Conservation (phyloP, 1,140 invertebrate genomes). For the Stegodyphus mimosarum region DNA sequence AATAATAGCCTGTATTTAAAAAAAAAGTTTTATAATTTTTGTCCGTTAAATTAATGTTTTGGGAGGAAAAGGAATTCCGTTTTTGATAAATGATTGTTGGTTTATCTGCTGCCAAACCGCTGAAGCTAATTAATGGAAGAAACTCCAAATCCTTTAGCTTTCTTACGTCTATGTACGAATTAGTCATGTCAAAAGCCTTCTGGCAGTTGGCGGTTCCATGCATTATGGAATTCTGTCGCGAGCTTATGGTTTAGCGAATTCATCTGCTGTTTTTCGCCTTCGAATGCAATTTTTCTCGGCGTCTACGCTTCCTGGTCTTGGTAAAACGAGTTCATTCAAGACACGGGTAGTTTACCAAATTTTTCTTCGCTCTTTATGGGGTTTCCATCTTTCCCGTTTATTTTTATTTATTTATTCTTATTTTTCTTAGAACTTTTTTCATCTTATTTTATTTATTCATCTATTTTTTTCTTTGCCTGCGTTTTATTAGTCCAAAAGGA, state of each 20-base stretch:
- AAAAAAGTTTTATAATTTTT: too few relatives aligned
- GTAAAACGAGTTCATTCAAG: background rate
- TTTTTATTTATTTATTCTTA: too few relatives aligned
- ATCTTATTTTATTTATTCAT: too few relatives aligned
- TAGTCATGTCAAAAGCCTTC: conserved; percentile 40
- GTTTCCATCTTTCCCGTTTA: too few relatives aligned
- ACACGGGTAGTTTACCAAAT: too few relatives aligned
- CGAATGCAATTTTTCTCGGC: background rate
- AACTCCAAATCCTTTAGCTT: background rate
- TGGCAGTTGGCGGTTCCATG: conserved; percentile 24
- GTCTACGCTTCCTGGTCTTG: background rate
- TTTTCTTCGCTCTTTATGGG: too few relatives aligned
- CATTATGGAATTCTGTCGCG: conserved; percentile 27
- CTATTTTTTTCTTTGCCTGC: too few relatives aligned
- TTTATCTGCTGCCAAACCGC: conserved; percentile 43
- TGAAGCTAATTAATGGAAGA: conserved; percentile 50
- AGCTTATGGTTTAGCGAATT: background rate
- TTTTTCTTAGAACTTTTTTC: too few relatives aligned
- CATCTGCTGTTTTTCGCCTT: background rate
- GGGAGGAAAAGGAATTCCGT: too few relatives aligned
- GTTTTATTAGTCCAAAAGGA: too few relatives aligned
- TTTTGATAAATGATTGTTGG: conserved; percentile 34
- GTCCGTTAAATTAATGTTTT: too few relatives aligned
- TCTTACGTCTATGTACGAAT: conserved; percentile 27
- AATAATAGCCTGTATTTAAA: too few relatives aligned